Percentiles rank a stretch among this genome's conserved stretches.
phyloP scores from a whole-genome alignment of 2,888 invertebrate genomes.

The Chymomyza amoena region DNA sequence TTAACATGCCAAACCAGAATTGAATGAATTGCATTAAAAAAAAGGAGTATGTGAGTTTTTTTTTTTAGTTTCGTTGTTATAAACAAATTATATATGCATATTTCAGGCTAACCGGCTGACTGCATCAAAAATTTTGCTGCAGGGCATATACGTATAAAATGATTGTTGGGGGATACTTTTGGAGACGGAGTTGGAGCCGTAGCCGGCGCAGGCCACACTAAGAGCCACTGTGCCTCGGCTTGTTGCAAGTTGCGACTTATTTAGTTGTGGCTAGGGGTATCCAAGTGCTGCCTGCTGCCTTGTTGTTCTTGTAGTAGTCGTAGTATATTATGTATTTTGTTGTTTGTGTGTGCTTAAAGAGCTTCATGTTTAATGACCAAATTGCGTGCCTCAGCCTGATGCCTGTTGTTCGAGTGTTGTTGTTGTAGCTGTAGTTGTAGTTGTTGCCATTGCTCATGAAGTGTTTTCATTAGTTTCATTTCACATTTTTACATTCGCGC shows the following conservation, averaged over 20 bases:
- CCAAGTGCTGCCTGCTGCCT: background rate
- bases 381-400: constrained; percentile 65
- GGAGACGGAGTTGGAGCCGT: too few species aligned
- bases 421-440: constrained; percentile 14
- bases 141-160: constrained; percentile 21
- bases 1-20: background rate
- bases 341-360: constrained; percentile 71
- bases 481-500: constrained; percentile 62
- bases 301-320: constrained; percentile 20
- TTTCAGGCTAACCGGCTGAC: constrained; percentile 27
- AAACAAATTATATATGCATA: constrained; percentile 63
- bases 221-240: background rate
- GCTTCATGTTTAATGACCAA: constrained; percentile 72
- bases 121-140: constrained; percentile 32
- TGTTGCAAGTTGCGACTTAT: background rate
- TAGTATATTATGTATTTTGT: background rate
- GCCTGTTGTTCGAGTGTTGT: constrained; percentile 26
- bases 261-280: background rate
- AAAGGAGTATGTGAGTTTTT: background rate
- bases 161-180: background rate
- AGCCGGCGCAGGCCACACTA: too few species aligned
- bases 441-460: constrained; percentile 31
- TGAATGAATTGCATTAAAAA: background rate
- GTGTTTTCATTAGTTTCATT: constrained; percentile 72
- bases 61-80: constrained; percentile 36